Evolutionary conservation across 2,113 vertebrate species (phyloP).

Genomic region (Diphyllodes magnificus): DNA sequence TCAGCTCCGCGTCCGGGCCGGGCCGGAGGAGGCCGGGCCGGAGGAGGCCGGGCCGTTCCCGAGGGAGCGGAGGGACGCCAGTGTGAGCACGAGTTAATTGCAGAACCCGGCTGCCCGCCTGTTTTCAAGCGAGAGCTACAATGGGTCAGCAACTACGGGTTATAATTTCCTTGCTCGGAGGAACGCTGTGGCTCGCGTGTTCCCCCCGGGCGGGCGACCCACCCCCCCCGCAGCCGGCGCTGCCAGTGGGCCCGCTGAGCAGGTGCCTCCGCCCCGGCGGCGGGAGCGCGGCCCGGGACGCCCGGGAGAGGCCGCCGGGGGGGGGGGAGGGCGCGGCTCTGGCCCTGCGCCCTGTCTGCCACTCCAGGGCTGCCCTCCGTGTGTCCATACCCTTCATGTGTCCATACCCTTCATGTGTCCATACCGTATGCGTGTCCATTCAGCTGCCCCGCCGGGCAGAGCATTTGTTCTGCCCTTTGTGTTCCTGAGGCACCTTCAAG

Average conservation of each 20-base stretch:
- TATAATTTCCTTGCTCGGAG: too few species aligned
- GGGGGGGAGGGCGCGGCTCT: background rate
- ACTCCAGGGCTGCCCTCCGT: background rate
- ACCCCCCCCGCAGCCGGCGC: background rate
- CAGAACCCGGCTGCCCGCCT: background rate
- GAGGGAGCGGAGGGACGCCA: background rate
- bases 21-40: background rate
- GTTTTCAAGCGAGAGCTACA: background rate
- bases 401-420: accelerated
- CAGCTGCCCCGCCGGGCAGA: too few species aligned
- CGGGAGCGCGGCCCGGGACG: background rate
- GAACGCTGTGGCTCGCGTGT: too few species aligned
- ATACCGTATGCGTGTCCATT: accelerated
- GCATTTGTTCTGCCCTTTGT: accelerated
- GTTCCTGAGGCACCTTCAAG: background rate
- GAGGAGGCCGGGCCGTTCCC: background rate
- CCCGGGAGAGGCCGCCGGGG: background rate
- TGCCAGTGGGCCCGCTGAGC: background rate
- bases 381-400: background rate
- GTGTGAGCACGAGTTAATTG: background rate
- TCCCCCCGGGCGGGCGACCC: too few species aligned
- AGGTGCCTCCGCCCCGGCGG: background rate
- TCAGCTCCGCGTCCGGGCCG: background rate
- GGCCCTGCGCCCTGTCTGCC: accelerated
- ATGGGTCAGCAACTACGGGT: background rate